phyloP scores from a whole-genome alignment of 2,888 invertebrate species.

The Phaedon cochleariae region DNA sequence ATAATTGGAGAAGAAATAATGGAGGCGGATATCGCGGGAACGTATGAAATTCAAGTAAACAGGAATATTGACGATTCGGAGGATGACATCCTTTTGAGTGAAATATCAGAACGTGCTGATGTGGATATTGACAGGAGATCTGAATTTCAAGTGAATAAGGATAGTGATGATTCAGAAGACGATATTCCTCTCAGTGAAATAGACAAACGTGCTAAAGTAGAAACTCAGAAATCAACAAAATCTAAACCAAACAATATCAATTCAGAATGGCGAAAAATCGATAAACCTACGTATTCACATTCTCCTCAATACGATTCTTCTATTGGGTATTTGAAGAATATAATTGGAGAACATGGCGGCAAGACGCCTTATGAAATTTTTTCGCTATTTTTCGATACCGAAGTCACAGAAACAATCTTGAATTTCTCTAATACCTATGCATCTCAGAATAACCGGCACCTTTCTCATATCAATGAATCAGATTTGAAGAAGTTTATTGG shows the following conservation, averaged over 20 bases:
- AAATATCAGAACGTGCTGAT: constrained; percentile 13
- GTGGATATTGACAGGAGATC: constrained; percentile 3
- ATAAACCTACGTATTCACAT: too few species aligned
- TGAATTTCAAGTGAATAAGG: constrained; percentile 6
- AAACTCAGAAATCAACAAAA: not conserved
- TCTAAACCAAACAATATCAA: too few species aligned
- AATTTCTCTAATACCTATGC: constrained; percentile 26
- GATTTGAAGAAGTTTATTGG: too few species aligned
- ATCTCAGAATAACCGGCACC: constrained; percentile 20
- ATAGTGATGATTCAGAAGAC: constrained; percentile 10
- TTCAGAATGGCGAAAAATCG: too few species aligned
- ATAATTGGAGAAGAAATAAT: constrained; percentile 19
- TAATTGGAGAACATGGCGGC: not conserved
- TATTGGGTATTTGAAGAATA: not conserved
- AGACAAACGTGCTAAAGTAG: not conserved
- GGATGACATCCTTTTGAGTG: constrained; percentile 23
- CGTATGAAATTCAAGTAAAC: constrained; percentile 24
- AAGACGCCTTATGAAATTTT: too few species aligned
- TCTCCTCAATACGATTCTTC: too few species aligned
- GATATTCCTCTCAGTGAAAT: constrained; percentile 3
- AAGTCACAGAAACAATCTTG: too few species aligned
- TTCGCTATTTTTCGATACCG: too few species aligned
- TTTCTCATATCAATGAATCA: constrained; percentile 20
- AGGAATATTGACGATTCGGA: constrained; percentile 2
- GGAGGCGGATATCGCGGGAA: constrained; percentile 25